Evolutionary conservation across 2,113 vertebrate genomes (phyloP).

Genomic region (Athene noctua): DNA sequence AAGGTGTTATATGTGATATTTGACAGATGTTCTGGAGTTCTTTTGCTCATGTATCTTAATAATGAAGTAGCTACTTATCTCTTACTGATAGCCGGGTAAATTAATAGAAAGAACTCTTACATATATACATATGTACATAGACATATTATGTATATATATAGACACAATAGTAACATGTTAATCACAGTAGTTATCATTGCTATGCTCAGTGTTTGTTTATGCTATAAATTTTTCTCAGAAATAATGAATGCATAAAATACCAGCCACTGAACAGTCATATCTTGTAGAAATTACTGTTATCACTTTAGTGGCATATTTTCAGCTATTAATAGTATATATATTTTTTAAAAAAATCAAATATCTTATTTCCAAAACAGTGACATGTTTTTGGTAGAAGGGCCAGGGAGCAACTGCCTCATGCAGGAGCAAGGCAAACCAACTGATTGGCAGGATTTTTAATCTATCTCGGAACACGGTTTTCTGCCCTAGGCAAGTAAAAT

Average conservation of each 20-base stretch:
- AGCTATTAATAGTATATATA: background rate
- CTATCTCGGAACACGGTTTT: background rate
- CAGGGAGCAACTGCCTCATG: fast-evolving
- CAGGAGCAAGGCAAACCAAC: background rate
- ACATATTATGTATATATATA: too few species aligned
- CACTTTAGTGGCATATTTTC: background rate
- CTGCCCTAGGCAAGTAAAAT: background rate
- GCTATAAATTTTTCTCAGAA: background rate
- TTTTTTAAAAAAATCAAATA: background rate
- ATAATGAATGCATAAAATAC: background rate
- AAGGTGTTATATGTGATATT: background rate
- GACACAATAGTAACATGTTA: background rate
- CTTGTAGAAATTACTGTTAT: background rate
- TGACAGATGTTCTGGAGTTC: background rate
- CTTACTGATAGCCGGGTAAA: background rate
- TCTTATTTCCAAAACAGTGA: background rate
- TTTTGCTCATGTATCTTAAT: background rate
- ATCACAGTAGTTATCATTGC: background rate
- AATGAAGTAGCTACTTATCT: background rate
- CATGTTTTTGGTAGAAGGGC: background rate
- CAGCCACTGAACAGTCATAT: background rate
- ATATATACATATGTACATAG: background rate
- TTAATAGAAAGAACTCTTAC: background rate
- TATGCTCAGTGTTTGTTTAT: background rate
- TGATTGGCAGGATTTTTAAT: background rate